These are phyloP conservation scores for Epirrhoe alternata DNA, from an alignment of 2,888 invertebrate genomes.

Conservation along the genomic window DNA sequence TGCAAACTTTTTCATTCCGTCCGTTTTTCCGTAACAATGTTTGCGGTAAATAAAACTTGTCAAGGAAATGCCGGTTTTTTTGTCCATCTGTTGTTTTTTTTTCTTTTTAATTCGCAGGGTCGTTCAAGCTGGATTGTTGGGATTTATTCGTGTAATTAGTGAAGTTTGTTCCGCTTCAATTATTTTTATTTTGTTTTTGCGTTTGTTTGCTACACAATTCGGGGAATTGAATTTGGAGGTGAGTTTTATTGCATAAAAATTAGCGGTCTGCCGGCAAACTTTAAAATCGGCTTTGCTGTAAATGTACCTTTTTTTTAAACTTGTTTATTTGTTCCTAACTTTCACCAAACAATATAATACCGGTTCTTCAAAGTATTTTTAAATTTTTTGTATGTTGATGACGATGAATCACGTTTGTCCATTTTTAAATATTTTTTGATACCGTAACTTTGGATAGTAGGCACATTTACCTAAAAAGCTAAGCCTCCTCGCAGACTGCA, in stretches of 20 bases:
- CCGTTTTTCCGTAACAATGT: slow-evolving; percentile 79
- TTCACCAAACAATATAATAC: not conserved
- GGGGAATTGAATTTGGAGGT: slow-evolving; percentile 69
- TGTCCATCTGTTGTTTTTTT: slow-evolving; percentile 70
- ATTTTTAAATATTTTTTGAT: too few relatives aligned
- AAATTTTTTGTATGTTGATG: not conserved
- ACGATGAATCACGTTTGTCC: not conserved
- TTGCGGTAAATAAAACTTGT: slow-evolving; percentile 84
- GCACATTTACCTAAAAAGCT: too few relatives aligned
- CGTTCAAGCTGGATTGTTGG: slow-evolving; percentile 71
- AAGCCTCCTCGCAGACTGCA: too few relatives aligned
- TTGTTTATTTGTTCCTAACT: not conserved
- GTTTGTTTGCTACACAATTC: slow-evolving; percentile 68
- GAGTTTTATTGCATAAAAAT: slow-evolving; percentile 63
- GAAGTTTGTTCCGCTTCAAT: slow-evolving; percentile 80
- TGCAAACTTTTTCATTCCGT: slow-evolving; percentile 78
- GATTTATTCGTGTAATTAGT: slow-evolving; percentile 84
- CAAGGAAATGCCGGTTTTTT: slow-evolving; percentile 79
- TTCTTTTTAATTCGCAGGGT: slow-evolving; percentile 78
- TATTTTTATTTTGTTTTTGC: slow-evolving; percentile 77
- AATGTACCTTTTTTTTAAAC: not conserved
- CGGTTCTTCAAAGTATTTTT: not conserved
- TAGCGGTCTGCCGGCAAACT: slow-evolving; percentile 54
- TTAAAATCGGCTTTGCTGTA: slow-evolving; percentile 47
- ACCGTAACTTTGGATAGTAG: too few relatives aligned